phyloP scores from a whole-genome alignment of 2,888 invertebrate genomes.

The Athripsodes cinereus region DNA sequence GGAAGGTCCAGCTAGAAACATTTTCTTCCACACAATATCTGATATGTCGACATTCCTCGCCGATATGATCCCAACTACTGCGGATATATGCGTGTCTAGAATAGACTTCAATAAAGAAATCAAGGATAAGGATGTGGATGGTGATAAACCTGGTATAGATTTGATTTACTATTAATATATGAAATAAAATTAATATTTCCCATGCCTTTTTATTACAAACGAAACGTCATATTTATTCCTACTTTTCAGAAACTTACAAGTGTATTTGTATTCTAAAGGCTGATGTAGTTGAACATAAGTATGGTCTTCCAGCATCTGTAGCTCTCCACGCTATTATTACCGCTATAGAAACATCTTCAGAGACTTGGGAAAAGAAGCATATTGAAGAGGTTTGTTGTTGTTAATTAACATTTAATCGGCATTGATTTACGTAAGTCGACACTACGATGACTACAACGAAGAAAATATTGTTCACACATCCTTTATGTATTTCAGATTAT shows the following conservation, averaged over 20 bases:
- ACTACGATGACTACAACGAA: not conserved
- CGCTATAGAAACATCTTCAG: slow-evolving; percentile 7
- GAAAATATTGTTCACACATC: not conserved
- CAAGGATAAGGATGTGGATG: not conserved
- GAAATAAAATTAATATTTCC: too few species aligned
- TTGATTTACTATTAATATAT: too few species aligned
- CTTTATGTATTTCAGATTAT: not conserved
- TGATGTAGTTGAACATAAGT: not conserved
- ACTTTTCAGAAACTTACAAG: not conserved
- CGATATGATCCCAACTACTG: slow-evolving; percentile 8
- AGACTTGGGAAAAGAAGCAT: slow-evolving; percentile 8
- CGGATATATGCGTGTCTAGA: slow-evolving; percentile 9
- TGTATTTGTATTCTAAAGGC: not conserved
- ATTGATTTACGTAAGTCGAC: too few species aligned
- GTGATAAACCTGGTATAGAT: slow-evolving; percentile 1
- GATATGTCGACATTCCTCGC: slow-evolving; percentile 6
- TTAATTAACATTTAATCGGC: not conserved
- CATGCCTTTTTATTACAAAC: not conserved
- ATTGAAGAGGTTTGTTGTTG: slow-evolving; percentile 11
- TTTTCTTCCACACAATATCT: slow-evolving; percentile 13
- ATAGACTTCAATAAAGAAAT: slow-evolving; percentile 5
- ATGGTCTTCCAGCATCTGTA: slow-evolving; percentile 32
- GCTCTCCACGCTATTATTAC: slow-evolving; percentile 30
- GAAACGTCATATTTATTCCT: not conserved
- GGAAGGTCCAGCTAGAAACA: not conserved